phyloP scores from a whole-genome alignment of 2,888 invertebrate species.

The Drosophila macrospina region DNA sequence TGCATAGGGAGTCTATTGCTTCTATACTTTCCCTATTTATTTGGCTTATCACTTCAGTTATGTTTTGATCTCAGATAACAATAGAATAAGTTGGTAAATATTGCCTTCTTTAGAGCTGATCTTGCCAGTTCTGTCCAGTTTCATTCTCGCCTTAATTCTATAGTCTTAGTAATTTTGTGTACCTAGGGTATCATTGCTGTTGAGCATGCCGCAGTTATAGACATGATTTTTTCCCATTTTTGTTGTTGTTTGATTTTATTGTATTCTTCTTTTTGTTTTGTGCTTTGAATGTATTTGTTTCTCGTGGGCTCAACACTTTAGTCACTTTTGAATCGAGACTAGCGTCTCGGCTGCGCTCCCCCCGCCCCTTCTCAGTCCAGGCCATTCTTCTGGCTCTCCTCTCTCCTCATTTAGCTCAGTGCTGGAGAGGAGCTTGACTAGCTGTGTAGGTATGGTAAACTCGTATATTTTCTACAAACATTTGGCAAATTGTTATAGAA shows the following conservation, averaged over 20 bases:
- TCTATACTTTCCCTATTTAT: not conserved
- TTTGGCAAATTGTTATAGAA: conserved; percentile 75
- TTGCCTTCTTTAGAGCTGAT: not conserved
- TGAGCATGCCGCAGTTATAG: conserved; percentile 21
- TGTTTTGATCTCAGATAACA: no score
- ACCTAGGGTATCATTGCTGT: conserved; percentile 27
- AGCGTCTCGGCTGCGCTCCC: conserved; percentile 17
- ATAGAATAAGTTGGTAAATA: not conserved
- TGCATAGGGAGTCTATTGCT: not conserved
- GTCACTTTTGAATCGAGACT: conserved; percentile 64
- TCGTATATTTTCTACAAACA: conserved; percentile 67
- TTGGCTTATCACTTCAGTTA: not conserved
- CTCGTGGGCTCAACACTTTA: conserved; percentile 58
- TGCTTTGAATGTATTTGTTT: conserved; percentile 30
- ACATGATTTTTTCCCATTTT: conserved; percentile 24
- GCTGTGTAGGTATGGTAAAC: conserved; percentile 48
- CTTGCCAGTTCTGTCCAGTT: not conserved
- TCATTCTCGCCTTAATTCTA: no score
- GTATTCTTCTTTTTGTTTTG: conserved; percentile 9
- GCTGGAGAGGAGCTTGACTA: no score
- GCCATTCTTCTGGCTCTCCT: not conserved
- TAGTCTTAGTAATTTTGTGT: no score
- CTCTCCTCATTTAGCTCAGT: not conserved
- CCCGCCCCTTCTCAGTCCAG: not conserved
- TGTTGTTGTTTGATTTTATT: conserved; percentile 21